A percentile compares a stretch with the other conserved stretches of the same genome.
Conservation (phyloP, 2,113 vertebrate species). For the Protobothrops mucrosquamatus region DNA sequence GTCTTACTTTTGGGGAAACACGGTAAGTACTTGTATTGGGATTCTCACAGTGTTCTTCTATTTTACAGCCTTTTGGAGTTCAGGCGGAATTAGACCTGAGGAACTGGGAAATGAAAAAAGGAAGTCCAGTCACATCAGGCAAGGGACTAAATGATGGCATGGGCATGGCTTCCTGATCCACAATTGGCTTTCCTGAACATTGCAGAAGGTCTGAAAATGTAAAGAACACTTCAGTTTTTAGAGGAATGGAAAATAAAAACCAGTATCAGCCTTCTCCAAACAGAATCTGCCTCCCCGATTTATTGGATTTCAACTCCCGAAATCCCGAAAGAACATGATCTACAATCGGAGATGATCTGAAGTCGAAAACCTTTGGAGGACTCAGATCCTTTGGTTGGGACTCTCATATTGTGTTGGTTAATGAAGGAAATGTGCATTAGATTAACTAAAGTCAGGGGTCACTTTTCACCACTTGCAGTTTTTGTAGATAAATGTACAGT, state of each 20-base stretch:
- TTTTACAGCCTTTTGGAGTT: neutral
- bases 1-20: too few relatives aligned
- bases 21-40: neutral
- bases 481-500: neutral
- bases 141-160: neutral
- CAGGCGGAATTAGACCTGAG: neutral
- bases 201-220: neutral
- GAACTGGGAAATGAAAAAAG: neutral
- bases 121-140: neutral
- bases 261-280: neutral
- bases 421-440: neutral
- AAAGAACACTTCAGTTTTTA: neutral
- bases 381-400: neutral
- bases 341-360: neutral
- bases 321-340: neutral
- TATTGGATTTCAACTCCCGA: neutral
- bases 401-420: neutral
- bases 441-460: neutral
- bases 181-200: neutral
- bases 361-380: neutral
- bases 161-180: neutral
- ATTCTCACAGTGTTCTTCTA: neutral
- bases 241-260: neutral
- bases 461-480: neutral
- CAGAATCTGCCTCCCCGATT: neutral